Percentiles rank a stretch among this genome's conserved stretches.
Conservation (phyloP, 2,797 vertebrate genomes). For the Emys orbicularis region DNA sequence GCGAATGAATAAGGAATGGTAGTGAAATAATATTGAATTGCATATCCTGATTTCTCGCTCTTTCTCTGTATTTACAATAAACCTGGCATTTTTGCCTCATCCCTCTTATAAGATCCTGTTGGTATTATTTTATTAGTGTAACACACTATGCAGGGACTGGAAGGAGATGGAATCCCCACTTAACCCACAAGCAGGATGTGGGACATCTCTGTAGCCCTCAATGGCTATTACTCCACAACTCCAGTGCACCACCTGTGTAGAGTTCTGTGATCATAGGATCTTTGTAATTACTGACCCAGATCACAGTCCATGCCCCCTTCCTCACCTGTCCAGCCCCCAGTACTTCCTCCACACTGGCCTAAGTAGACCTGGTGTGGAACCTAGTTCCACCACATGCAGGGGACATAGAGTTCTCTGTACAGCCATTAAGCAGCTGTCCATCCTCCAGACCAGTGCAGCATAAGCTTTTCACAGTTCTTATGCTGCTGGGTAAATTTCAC, state of each 20-base stretch:
- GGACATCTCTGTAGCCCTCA: neutral
- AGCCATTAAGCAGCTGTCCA: slow-evolving; percentile 17
- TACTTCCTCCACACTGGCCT: neutral
- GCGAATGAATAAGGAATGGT: too few relatives aligned
- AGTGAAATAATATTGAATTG: too few relatives aligned
- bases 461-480: neutral
- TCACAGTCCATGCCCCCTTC: slow-evolving; percentile 6
- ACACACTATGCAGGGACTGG: neutral
- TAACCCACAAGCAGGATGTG: neutral
- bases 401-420: slow-evolving; percentile 11
- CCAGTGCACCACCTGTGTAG: neutral
- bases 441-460: neutral
- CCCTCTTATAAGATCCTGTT: too few relatives aligned
- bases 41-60: too few relatives aligned
- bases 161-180: neutral
- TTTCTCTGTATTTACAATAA: too few relatives aligned
- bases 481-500: neutral
- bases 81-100: too few relatives aligned
- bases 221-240: neutral
- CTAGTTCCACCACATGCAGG: neutral
- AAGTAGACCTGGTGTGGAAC: slow-evolving; percentile 25
- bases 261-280: neutral
- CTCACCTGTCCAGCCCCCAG: neutral
- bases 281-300: neutral
- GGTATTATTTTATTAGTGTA: too few relatives aligned